These are phyloP conservation scores for Neolamprologus caudopunctatus DNA, from an alignment of 2,113 vertebrate genomes.

Conservation along the genomic window DNA sequence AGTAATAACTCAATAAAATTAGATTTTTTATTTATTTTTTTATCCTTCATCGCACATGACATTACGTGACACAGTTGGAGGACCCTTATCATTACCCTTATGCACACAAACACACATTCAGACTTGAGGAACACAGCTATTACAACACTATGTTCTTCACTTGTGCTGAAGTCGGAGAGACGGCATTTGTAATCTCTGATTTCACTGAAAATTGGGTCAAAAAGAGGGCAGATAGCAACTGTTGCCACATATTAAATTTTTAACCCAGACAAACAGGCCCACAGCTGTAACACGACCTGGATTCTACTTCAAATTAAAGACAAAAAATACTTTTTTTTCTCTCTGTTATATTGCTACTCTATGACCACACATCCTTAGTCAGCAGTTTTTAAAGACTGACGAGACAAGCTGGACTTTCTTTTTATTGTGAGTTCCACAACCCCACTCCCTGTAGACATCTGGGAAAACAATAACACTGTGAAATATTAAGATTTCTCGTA, in stretches of 20 bases:
- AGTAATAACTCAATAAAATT: constrained; percentile 36
- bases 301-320: neutral
- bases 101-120: neutral
- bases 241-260: neutral
- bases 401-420: neutral
- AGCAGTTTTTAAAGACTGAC: neutral
- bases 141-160: neutral
- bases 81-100: constrained; percentile 11
- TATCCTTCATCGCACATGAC: constrained; percentile 26
- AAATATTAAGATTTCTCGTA: neutral
- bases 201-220: neutral
- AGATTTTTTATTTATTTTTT: neutral
- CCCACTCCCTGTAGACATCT: neutral
- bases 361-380: neutral
- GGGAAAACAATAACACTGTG: neutral
- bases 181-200: neutral
- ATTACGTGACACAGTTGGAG: constrained; percentile 13
- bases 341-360: neutral
- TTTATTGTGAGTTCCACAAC: neutral
- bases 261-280: neutral
- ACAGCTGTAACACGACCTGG: neutral
- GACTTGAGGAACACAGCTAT: neutral
- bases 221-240: constrained; percentile 11
- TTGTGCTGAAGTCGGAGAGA: neutral
- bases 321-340: neutral